Base-by-base conservation (phyloP, 2,888 invertebrate genomes). In the Myathropa florea region DNA sequence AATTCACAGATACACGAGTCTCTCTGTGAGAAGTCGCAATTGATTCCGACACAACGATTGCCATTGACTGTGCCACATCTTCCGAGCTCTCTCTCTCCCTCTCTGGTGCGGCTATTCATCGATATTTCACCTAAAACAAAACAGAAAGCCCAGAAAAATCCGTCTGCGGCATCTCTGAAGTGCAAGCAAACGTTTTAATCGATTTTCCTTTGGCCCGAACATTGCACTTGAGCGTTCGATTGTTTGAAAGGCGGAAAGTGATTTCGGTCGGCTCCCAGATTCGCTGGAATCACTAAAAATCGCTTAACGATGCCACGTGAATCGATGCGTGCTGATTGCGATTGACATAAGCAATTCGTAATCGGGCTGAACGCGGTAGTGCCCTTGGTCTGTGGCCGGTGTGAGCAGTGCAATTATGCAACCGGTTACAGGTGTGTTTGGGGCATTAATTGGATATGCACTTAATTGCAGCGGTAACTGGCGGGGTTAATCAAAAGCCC, bases 401-500 rank as follows among this genome's bases (percentile, higher is more conserved):
- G 18, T 6, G 23, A 68, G 26, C 53, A 53, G 53, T 65, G 39
- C 28, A n/a, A 23, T 71, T 78, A 59, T 59, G 63, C 64, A 71
- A 64, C 64, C 57, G 18, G n/a, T 55, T 71, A 23, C 3, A 63
- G 53, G 33, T 53, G 67, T 18, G 59, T 18, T 4, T 65, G 39
- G 26, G 14, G 28, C 46, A 33, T 53, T 67, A 76, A 76, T 76
- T 78, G 57, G 70, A 71, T 78, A 64, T 64, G 67, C 60, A 36
- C 61, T 57, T 55, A 76, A 33, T 30, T 68, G 28, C 23, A 30
- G 28, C 26, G 18, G 24, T 26, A 24, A 21, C 55, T 36, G 57
- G 36, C 65, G 46, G 46, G 70, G 24, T 57, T 23, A 70, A 55
- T 57, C 30, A 24, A 57, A 60, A 30, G 53, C 64, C 68, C 60